A percentile compares a stretch with the other conserved stretches of the same genome.
These are phyloP conservation scores for Stictonetta naevosa DNA, from an alignment of 2,113 vertebrate species.

Conservation along the genomic window DNA sequence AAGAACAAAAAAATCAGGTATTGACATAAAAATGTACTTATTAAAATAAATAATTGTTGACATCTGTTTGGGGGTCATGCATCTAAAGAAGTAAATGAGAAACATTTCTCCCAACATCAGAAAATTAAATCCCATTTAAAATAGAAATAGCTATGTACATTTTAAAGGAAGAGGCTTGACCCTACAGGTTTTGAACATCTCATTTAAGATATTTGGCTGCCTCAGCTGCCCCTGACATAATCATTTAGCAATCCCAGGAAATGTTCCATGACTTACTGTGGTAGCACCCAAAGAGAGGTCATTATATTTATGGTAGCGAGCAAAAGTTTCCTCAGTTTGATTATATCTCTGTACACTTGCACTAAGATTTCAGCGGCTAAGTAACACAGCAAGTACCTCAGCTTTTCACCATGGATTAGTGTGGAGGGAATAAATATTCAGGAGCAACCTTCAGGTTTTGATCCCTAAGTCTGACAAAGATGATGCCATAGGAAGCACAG, in stretches of 20 bases:
- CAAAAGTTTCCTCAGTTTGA: conserved; percentile 37
- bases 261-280: background rate
- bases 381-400: background rate
- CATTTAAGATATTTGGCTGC: conserved; percentile 9
- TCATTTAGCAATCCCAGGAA: conserved; percentile 19
- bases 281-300: background rate
- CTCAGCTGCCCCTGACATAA: conserved; percentile 17
- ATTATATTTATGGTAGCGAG: background rate
- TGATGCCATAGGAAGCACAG: background rate
- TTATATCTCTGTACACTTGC: conserved; percentile 17
- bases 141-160: background rate
- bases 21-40: background rate
- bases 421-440: background rate
- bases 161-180: conserved; percentile 24
- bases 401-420: background rate
- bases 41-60: background rate
- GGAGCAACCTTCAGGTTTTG: background rate
- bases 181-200: conserved; percentile 8
- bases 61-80: background rate
- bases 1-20: conserved; percentile 97
- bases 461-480: background rate
- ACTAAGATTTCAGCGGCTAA: background rate
- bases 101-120: background rate
- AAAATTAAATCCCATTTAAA: background rate
- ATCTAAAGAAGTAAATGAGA: background rate